Evolutionary conservation across 2,797 vertebrate species (phyloP), one percentile per base, ranked within the genome.

Genomic region (Columba guinea): DNA sequence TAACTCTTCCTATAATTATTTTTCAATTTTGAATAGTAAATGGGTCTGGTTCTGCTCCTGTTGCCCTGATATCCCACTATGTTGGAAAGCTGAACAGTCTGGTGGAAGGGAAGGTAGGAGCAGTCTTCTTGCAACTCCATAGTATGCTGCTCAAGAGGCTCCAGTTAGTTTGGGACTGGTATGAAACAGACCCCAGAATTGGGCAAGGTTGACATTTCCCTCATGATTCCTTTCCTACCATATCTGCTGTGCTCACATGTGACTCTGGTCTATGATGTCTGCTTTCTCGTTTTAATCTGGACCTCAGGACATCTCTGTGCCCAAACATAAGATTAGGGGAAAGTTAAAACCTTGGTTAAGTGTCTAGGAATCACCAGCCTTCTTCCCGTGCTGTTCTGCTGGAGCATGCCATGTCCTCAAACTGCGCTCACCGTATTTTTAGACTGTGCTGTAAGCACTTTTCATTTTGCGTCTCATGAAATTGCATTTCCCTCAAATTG

Each of bases 371-470:
- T 87, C 3, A 2, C 19, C 77, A 70, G 30, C 18, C 28, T 28
- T 75, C 21, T 83, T 85, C 64, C 37, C 24, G 5, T 68, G 23
- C 17, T 69, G 3, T 53, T 78, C 26, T 91, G 21, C 41, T 78
- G 55, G 34, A 94, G 69, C 34, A 2, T 73, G 77, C 23, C 34
- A 3, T 28, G 22, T 67, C 80, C 20, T 95, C 51, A 46, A 49
- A 52, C 32, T 59, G 13, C 20, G 39, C 39, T 58, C 28, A 17
- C 17, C 1, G 0, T 85, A 44, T 62, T 91, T 96, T 84, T 68
- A 89, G 77, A 60, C 39, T 30, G 65, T 93, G 81, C 59, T 83
- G 77, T 93, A 95, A 87, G 56, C 27, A n/a, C 74, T 80, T 79
- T 68, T 14, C 48, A 34, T 87, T 88, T 74, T 65, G 11, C 46